Percentiles rank a stretch among this genome's conserved stretches.
Conservation (phyloP, 2,113 vertebrate genomes). For the Scomber colias region DNA sequence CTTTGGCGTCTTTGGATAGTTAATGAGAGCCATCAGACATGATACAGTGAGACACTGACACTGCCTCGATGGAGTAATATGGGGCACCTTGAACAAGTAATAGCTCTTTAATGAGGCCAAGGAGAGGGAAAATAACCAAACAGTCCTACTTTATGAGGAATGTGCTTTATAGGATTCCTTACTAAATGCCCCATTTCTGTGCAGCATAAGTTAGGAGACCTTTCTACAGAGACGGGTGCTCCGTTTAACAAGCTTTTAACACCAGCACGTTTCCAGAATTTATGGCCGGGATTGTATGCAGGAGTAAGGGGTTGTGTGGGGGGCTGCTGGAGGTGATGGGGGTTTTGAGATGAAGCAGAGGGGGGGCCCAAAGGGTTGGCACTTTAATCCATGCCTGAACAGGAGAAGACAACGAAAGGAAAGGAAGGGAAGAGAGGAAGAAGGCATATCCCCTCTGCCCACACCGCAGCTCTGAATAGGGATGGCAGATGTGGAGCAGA, state of each 20-base stretch:
- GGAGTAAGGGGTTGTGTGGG: slow-evolving; percentile 2
- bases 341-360: slow-evolving; percentile 6
- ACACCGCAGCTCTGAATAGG: slow-evolving; percentile 38
- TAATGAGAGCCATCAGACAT: slow-evolving; percentile 50
- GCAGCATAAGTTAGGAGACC: slow-evolving; percentile 47
- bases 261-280: slow-evolving; percentile 74
- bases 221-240: slow-evolving; percentile 56
- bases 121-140: slow-evolving; percentile 75
- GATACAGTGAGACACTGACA: slow-evolving; percentile 50
- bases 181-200: slow-evolving; percentile 69
- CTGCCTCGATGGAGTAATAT: slow-evolving; percentile 56
- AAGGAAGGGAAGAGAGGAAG: slow-evolving; percentile 40
- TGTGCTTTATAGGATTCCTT: slow-evolving; percentile 76
- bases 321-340: neutral
- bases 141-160: slow-evolving; percentile 79
- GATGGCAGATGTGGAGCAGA: slow-evolving; percentile 54
- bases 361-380: slow-evolving; percentile 3
- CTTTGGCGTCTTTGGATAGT: neutral
- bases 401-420: slow-evolving; percentile 50
- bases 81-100: slow-evolving; percentile 79
- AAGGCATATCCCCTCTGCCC: slow-evolving; percentile 46
- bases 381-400: slow-evolving; percentile 33
- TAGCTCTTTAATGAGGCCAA: slow-evolving; percentile 77
- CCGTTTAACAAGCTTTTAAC: slow-evolving; percentile 77
- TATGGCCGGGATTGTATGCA: slow-evolving; percentile 67